Evolutionary conservation across 2,113 vertebrate species (phyloP).

Genomic region (Zosterops japonicus): DNA sequence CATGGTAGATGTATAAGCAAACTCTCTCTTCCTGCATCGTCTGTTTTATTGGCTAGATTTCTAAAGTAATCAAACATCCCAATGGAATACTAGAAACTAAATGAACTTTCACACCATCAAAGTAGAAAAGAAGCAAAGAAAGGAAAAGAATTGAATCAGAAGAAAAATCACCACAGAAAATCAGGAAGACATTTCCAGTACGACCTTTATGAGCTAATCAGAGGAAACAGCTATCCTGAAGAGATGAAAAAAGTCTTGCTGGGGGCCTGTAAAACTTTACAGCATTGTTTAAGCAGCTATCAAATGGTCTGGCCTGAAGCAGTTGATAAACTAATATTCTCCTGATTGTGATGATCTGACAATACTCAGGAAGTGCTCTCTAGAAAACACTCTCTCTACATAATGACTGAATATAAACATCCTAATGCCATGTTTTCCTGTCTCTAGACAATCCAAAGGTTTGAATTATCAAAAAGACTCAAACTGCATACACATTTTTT

Average conservation of each 20-base stretch:
- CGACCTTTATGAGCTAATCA: neutral
- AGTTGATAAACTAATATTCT: neutral
- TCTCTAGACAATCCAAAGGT: neutral
- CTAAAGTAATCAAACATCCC: neutral
- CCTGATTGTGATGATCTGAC: neutral
- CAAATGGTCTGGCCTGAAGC: neutral
- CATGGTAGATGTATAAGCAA: neutral
- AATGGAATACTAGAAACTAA: neutral
- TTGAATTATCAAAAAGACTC: neutral
- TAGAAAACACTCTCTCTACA: neutral
- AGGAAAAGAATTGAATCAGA: neutral
- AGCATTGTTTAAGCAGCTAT: neutral
- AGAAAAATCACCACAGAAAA: neutral
- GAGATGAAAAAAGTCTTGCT: neutral
- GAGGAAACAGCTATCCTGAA: neutral
- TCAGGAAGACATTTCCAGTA: neutral
- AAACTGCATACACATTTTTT: neutral
- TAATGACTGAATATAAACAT: neutral
- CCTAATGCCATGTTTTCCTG: neutral
- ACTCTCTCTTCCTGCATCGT: neutral
- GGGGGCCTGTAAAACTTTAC: neutral
- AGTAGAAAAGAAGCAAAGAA: neutral
- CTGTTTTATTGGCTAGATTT: neutral
- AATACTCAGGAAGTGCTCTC: neutral
- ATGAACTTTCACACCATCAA: neutral